phyloP scores from a whole-genome alignment of 2,113 vertebrate genomes.

The Lagopus muta region DNA sequence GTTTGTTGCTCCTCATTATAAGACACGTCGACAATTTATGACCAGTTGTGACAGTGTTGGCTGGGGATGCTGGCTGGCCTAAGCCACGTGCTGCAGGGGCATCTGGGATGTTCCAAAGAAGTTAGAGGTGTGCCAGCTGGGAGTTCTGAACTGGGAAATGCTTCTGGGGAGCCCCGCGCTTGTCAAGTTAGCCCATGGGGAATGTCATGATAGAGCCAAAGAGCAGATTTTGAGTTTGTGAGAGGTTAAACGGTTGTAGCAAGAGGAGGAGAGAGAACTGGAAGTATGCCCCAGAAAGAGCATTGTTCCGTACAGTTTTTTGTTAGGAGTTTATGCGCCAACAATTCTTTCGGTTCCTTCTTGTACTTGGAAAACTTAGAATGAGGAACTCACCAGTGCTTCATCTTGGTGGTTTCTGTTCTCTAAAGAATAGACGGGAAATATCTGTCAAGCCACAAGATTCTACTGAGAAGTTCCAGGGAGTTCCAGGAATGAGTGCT shows the following conservation, averaged over 20 bases:
- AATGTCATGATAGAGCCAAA: not conserved
- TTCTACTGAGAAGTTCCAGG: not conserved
- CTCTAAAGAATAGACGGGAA: not conserved
- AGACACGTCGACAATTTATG: not conserved
- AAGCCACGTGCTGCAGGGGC: not conserved
- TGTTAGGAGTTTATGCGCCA: not conserved
- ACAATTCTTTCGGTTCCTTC: not conserved
- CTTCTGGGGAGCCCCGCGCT: not conserved
- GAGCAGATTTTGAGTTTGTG: not conserved
- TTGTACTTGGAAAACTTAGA: not conserved
- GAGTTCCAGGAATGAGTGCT: not conserved
- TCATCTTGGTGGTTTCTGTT: not conserved
- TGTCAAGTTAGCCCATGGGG: not conserved
- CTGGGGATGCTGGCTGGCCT: not conserved
- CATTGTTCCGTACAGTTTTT: not conserved
- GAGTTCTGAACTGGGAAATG: not conserved
- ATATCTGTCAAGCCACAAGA: not conserved
- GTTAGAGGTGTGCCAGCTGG: not conserved
- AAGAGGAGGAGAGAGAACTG: conserved; percentile 5
- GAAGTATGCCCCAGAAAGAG: not conserved
- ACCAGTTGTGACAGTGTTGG: not conserved
- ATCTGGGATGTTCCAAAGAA: not conserved
- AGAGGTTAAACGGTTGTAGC: not conserved
- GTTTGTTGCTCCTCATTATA: not conserved
- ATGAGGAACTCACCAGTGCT: not conserved